Evolutionary conservation across 2,888 invertebrate species (phyloP), one percentile per base, ranked within the genome.

Genomic region (Polydrusus pterygomalis): DNA sequence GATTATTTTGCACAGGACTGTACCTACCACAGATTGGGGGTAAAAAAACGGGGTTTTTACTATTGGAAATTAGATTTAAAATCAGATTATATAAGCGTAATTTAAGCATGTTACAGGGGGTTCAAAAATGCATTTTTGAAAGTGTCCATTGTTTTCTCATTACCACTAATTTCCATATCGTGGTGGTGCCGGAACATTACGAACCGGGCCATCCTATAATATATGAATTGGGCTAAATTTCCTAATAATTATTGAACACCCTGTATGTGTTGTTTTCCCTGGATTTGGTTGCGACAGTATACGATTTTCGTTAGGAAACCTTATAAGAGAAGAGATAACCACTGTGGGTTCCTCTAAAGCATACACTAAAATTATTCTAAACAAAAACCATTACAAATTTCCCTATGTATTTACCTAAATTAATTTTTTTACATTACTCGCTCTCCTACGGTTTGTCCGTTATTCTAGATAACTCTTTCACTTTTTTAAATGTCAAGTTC

Each of bases 41-140:
- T 40, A 47, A 47, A 64, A 64, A 64, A 15, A 30, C 58, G 30
- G 30, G 47, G 20, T 47, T 64, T 43, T 40, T 13, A 47, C 47
- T 5, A 64, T 34, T 58, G 64, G 30, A 64, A 64, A 45, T 45
- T 45, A 45, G 30, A 8, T 30, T 51, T 3, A 45, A 47, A 64
- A 64, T 64, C 64, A 47, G 30, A 64, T 64, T 47, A 47, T 64
- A 47, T 64, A 64, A 64, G 64, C 64, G 64, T 64, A 64, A 64
- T 47, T 64, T 47, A 45, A 64, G 64, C 64, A 64, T 47, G 8
- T 54, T 30, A n/a, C n/a, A 30, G 30, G 54, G 18, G 54, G 25
- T 54, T 45, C 1, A 43, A 20, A 63, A 63, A 63, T 63, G 30
- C 30, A 20, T 40, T 40, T n/a, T 40, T 5, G 8, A 40, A 11